These are phyloP conservation scores for Synanthedon myopaeformis DNA, from an alignment of 2,888 invertebrate species.

Conservation along the genomic window DNA sequence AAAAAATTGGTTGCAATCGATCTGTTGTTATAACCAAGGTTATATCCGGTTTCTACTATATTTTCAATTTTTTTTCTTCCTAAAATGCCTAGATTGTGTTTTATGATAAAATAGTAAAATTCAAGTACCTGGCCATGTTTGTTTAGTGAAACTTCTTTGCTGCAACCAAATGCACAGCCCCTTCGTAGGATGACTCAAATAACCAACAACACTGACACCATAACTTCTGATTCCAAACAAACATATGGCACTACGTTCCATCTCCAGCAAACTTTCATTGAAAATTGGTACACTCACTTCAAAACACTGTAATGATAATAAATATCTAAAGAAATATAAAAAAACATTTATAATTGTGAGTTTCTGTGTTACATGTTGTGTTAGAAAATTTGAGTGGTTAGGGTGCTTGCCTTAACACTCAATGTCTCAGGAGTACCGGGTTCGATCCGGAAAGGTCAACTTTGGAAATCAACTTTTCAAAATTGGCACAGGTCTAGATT, in stretches of 20 bases:
- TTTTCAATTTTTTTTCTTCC: background rate
- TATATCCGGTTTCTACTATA: too few species aligned
- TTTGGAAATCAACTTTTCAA: too few species aligned
- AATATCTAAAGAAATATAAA: background rate
- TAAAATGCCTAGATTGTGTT: background rate
- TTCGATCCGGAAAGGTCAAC: too few species aligned
- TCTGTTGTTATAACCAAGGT: too few species aligned
- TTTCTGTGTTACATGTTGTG: too few species aligned
- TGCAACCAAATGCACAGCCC: constrained; percentile 94
- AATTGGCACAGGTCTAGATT: too few species aligned
- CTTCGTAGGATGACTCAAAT: constrained; percentile 84
- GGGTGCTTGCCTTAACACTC: too few species aligned
- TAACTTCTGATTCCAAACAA: constrained; percentile 94
- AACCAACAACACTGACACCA: constrained; percentile 95
- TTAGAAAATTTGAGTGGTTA: constrained; percentile 1
- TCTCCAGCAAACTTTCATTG: constrained; percentile 73
- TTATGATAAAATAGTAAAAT: too few species aligned
- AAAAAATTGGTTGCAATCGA: too few species aligned
- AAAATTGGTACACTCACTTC: constrained; percentile 81
- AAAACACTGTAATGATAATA: constrained; percentile 74
- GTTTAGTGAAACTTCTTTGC: constrained; percentile 89
- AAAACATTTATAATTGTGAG: too few species aligned
- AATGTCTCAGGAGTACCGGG: too few species aligned
- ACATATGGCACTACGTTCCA: constrained; percentile 95
- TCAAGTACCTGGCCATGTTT: constrained; percentile 87